Evolutionary conservation across 2,888 invertebrate species (phyloP).

Genomic region (Andrena fulva): DNA sequence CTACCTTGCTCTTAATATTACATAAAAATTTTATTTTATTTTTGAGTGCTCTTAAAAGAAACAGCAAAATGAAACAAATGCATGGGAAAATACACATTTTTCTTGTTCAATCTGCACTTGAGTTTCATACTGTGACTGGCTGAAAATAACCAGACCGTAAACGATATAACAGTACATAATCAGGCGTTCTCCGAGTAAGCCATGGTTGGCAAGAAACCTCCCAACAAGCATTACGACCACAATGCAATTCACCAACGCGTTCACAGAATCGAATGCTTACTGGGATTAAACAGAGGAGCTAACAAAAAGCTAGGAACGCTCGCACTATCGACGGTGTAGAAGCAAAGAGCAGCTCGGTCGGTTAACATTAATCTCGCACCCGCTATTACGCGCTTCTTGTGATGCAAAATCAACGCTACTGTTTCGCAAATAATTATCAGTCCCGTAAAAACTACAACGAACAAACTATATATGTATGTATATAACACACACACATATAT

Average conservation of each 20-base stretch:
- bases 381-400: constrained; percentile 49
- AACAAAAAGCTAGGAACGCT: constrained; percentile 57
- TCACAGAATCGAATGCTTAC: constrained; percentile 50
- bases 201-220: constrained; percentile 51
- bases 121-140: not conserved
- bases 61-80: not conserved
- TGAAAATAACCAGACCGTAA: not conserved
- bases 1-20: too few species aligned
- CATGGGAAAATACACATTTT: not conserved
- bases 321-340: constrained; percentile 56
- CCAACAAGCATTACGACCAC: constrained; percentile 50
- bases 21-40: too few species aligned
- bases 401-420: constrained; percentile 45
- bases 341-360: constrained; percentile 45
- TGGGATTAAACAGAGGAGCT: constrained; percentile 61
- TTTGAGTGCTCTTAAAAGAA: too few species aligned
- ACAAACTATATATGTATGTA: not conserved
- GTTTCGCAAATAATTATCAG: constrained; percentile 24
- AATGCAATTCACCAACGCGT: constrained; percentile 49
- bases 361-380: constrained; percentile 65
- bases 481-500: too few species aligned
- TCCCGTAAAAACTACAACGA: constrained; percentile 16
- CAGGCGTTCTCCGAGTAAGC: constrained; percentile 22
- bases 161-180: constrained; percentile 24
- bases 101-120: not conserved